Conservation (phyloP, 2,888 invertebrate species). For the Chirona hameri region DNA sequence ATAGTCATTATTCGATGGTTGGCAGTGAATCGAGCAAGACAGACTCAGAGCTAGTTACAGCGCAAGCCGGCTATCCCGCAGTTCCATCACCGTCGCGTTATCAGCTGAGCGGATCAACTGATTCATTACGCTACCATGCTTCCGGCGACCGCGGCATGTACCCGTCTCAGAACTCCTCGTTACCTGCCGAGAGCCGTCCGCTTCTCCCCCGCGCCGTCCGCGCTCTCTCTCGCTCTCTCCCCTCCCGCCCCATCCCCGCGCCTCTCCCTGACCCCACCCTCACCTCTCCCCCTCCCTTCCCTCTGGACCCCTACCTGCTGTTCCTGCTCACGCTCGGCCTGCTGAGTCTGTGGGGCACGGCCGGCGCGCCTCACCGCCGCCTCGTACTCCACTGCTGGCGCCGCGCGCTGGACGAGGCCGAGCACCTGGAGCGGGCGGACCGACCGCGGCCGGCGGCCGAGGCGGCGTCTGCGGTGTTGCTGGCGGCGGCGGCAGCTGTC, state of each 20-base stretch:
- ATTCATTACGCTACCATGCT: no score
- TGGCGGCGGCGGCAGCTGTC: background rate
- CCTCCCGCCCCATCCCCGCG: background rate
- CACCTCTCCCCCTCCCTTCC: background rate
- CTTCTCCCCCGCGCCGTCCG: background rate
- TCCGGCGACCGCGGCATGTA: no score
- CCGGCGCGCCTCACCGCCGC: background rate
- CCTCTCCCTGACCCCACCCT: background rate
- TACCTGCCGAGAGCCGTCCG: background rate
- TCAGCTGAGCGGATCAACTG: background rate
- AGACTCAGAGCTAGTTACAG: no score
- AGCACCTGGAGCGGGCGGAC: background rate
- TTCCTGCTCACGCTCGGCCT: background rate
- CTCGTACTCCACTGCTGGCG: background rate
- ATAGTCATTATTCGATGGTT: no score
- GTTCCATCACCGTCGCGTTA: background rate
- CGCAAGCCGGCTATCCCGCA: no score
- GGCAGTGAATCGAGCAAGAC: no score
- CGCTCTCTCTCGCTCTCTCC: background rate
- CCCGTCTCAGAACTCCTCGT: no score
- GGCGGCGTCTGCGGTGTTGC: background rate
- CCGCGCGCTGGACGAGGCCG: background rate
- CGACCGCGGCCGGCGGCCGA: background rate
- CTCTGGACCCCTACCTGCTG: background rate
- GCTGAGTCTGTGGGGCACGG: background rate